Percentiles rank a stretch among this genome's conserved stretches.
Conservation (phyloP, 2,888 invertebrate species). For the Rhingia campestris region DNA sequence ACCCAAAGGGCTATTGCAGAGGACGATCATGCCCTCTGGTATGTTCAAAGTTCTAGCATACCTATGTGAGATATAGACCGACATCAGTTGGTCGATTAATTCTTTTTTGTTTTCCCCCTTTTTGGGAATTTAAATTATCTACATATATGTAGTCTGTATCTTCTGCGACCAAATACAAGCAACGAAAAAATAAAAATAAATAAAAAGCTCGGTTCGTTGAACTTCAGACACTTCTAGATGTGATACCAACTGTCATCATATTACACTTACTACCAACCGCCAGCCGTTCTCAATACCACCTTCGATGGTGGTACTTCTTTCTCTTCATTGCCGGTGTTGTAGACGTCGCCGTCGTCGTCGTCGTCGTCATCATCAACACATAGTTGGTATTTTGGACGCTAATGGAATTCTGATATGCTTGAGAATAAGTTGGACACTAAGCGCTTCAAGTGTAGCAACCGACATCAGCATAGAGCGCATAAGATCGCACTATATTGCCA, state of each 20-base stretch:
- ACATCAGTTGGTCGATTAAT: conserved; percentile 39
- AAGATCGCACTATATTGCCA: conserved; percentile 33
- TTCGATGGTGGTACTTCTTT: conserved; percentile 66
- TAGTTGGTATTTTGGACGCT: conserved; percentile 49
- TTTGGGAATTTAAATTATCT: conserved; percentile 39
- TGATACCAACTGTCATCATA: conserved; percentile 74
- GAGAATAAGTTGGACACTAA: conserved; percentile 44
- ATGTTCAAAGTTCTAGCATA: conserved; percentile 25
- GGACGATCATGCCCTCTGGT: conserved; percentile 26
- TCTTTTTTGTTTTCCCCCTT: conserved; percentile 27
- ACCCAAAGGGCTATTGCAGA: conserved; percentile 4
- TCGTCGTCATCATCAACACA: conserved; percentile 1
- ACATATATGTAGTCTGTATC: conserved; percentile 45
- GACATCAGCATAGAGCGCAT: conserved; percentile 57
- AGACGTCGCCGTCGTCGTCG: conserved; percentile 7
- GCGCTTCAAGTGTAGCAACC: conserved; percentile 38
- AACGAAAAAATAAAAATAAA: conserved; percentile 41
- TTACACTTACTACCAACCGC: conserved; percentile 69
- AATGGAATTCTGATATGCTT: conserved; percentile 69
- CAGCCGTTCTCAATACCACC: conserved; percentile 67
- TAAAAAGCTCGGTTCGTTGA: conserved; percentile 73
- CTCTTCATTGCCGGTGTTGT: conserved; percentile 49
- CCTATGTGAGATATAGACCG: conserved; percentile 46
- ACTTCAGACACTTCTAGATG: conserved; percentile 68
- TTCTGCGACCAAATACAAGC: conserved; percentile 49